Base-by-base conservation (phyloP, 37 sponge, comb jelly and placozoan species). In the Petrosia ficiformis region DNA sequence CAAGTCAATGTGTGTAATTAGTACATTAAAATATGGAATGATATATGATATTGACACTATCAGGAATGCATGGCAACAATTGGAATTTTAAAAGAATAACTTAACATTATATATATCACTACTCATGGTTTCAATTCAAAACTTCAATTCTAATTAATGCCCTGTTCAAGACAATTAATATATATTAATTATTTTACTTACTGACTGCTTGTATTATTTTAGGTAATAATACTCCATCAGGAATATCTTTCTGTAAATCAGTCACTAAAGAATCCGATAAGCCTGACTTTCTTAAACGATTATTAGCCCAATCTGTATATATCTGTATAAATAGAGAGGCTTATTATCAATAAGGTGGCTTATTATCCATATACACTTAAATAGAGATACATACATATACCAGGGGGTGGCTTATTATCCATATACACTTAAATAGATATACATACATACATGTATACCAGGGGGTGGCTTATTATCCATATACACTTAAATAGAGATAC, bases 251-350 rank as follows among this genome's bases (percentile, higher is more conserved):
- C 5, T 68, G 69, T 40, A 87, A 82, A 60, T 87, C 86, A 34
- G 39, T 25, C 6, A 86, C 43, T 4, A 33, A 34, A 0, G 28
- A 39, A 59, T 72, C 75, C 11, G 76, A 31, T 44, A 59, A 39
- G 1, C 84, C 84, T n/a, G 43, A 56, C 58, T 84, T 89, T 16
- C 77, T 68, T 0, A 89, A 77, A 44, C 84, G 73, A 52, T 89
- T 80, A 68, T 89, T 89, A 64, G 83, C 91, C 86, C 85, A 90
- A 42, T 90, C 72, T 71, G 84, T 64, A 70, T 90, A 90, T 11
- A 90, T 48, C 85, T 90, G 70, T 29, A 44, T 11, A 39, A 6
- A 31, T 32, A 58, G 30, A 1, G 31, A 3, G 3, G 3, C 4
- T 16, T 30, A 68, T 6, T 38, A 10, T 44, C 22, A 44, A 2